These are phyloP conservation scores for Pelodytes ibericus DNA, from an alignment of 2,797 vertebrate genomes.

Conservation along the genomic window DNA sequence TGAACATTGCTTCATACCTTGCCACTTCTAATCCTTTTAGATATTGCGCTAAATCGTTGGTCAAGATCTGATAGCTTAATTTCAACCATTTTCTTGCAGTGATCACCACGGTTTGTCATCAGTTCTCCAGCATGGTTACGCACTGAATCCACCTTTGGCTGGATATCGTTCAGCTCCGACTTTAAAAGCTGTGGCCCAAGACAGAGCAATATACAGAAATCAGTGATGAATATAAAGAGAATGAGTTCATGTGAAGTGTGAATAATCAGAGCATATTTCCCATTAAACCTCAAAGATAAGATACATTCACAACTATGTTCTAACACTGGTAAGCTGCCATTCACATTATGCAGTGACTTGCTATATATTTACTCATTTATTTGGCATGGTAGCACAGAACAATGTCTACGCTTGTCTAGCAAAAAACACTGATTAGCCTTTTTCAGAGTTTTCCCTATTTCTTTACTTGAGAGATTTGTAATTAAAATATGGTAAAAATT, in stretches of 20 bases:
- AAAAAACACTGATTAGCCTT: too few relatives aligned
- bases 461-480: too few relatives aligned
- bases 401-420: neutral
- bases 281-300: slow-evolving; percentile 12
- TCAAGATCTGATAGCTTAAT: slow-evolving; percentile 87
- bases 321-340: slow-evolving; percentile 5
- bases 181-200: slow-evolving; percentile 84
- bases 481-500: too few relatives aligned
- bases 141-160: slow-evolving; percentile 84
- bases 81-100: slow-evolving; percentile 88
- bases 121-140: slow-evolving; percentile 83
- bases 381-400: neutral
- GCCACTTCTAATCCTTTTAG: slow-evolving; percentile 84
- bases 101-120: slow-evolving; percentile 86
- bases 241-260: slow-evolving; percentile 37
- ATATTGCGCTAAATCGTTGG: slow-evolving; percentile 80
- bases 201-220: slow-evolving; percentile 71
- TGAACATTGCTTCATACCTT: slow-evolving; percentile 78
- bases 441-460: too few relatives aligned
- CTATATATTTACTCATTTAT: slow-evolving; percentile 13
- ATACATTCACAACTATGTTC: slow-evolving; percentile 15
- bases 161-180: slow-evolving; percentile 87
- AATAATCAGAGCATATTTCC: slow-evolving; percentile 21
- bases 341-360: slow-evolving; percentile 9
- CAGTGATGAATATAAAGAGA: slow-evolving; percentile 68